Evolutionary conservation across 1,140 invertebrate species (phyloP), one percentile per base, ranked within the genome.

Genomic region (Homalodisca vitripennis): DNA sequence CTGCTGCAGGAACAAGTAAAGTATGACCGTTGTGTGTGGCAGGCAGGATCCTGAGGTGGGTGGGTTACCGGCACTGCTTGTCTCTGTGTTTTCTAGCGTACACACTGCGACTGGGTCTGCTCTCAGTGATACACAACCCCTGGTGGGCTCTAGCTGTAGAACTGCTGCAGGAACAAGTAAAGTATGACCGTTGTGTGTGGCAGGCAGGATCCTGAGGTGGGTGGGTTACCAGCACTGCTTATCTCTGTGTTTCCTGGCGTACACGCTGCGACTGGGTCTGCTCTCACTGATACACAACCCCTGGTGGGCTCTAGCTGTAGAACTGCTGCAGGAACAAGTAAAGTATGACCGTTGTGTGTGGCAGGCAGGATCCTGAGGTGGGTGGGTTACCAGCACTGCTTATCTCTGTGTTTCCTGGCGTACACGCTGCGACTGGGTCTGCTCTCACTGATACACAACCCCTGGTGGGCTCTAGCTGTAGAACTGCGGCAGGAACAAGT

Each of bases 401-500:
- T 92, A 72, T 88, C 86, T 14, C 83, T 90, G 64, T 89, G 88
- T 46, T 89, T 93, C 66, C 76, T 88, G 26, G 87, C 84, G 71
- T 92, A 92, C 75, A 85, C 84, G 0, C 68, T 92, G 1, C 78
- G 90, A 46, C 77, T 92, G 32, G 84, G 80, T 3, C 78, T 90
- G 0, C 88, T 92, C 66, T 88, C 90, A 0, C 73, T 89, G 65
- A 89, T 88, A 67, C 81, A 85, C 29, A 86, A 85, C 72, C 90
- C 90, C 0, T 92, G 90, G 89, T 90, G 88, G 82, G 80, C 90
- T 0, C 79, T 92, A 0, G 83, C 85, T 0, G 83, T 92, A 10
- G 90, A 92, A 79, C 81, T 85, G 47, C 79, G 92, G 80, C 90
- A 92, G 78, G 91, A 91, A 0, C 88, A n/a, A n/a, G n/a, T n/a